A percentile compares a stretch with the other conserved stretches of the same genome.
Evolutionary conservation across 2,888 invertebrate genomes (phyloP).

Genomic region (Melinaea menophilus): DNA sequence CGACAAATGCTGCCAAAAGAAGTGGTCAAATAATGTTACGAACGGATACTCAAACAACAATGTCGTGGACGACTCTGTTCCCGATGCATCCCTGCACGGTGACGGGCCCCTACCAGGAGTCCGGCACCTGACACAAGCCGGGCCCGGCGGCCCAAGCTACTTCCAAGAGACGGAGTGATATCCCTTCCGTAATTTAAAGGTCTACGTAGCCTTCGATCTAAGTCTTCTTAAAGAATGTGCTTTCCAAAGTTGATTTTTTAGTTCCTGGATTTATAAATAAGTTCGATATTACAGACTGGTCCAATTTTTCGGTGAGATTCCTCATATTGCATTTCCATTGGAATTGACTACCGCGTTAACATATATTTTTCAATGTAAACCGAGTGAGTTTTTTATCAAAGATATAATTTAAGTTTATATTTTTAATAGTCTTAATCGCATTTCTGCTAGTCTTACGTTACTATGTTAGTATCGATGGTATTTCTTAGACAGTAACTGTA

Average conservation of each 20-base stretch:
- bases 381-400: constrained; percentile 76
- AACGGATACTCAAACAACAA: constrained; percentile 85
- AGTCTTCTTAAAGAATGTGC: constrained; percentile 47
- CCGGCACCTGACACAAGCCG: constrained; percentile 70
- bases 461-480: constrained; percentile 66
- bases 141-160: constrained; percentile 38
- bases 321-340: constrained; percentile 58
- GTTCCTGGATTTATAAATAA: constrained; percentile 57
- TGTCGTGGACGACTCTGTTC: constrained; percentile 90
- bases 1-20: constrained; percentile 56
- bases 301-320: constrained; percentile 54
- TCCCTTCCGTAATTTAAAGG: constrained; percentile 49
- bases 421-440: constrained; percentile 73
- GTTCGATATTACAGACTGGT: constrained; percentile 44
- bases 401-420: constrained; percentile 74
- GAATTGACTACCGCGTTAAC: constrained; percentile 67
- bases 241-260: constrained; percentile 59
- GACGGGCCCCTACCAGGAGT: constrained; percentile 89
- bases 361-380: constrained; percentile 64
- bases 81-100: constrained; percentile 93
- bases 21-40: constrained; percentile 73
- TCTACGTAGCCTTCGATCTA: constrained; percentile 45
- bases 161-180: constrained; percentile 42
- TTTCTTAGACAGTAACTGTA: constrained; percentile 63
- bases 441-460: constrained; percentile 78